Base-by-base conservation (phyloP, 2,113 vertebrate genomes). In the Pygoscelis antarcticus region DNA sequence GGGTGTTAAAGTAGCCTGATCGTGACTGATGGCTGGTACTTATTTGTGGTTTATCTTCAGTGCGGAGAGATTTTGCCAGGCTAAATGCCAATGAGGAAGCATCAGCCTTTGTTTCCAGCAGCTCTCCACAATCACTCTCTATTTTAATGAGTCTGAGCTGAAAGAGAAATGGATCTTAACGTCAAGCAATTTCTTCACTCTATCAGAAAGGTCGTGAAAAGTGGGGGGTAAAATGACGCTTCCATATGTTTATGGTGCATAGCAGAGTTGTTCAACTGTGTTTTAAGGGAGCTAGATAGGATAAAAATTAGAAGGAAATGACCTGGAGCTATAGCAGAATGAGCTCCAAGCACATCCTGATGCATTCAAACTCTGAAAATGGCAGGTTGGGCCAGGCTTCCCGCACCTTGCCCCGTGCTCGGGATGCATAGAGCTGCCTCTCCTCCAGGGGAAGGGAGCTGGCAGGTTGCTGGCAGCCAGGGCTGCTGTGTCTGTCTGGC, bases 401-500 rank as follows among this genome's bases (percentile, higher is more conserved):
- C 66, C 7, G 2, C 44, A 6, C 42, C 20, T 81, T 6, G 1
- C 14, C 52, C 30, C 2, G 0, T 14, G 20, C n/a, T 52, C 1
- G 1, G 42, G 30, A 29, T 22, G 32, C 1, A 0, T 2, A 0
- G 13, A 40, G 62, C 54, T 64, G 17, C 68, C 49, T 61, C 15
- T 55, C 32, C 51, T 46, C 19, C 32, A 11, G 11, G 70, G 46
- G 16, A 47, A 57, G 34, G 57, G 44, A 58, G 72, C 38, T 46
- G 55, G 38, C 32, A 38, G 55, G 16, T 9, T 7, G 10, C 38
- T 44, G 47, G 51, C 27, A 40, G 47, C 14, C 3, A 0, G 34
- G 17, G 16, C 19, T 69, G 55, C 75, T 29, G 12, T 18, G 52
- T 18, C 38, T 36, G 42, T 10, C 62, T 81, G 69, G 5, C 58